These are phyloP conservation scores for Scyliorhinus canicula DNA, from an alignment of 2,797 vertebrate species.

Conservation along the genomic window DNA sequence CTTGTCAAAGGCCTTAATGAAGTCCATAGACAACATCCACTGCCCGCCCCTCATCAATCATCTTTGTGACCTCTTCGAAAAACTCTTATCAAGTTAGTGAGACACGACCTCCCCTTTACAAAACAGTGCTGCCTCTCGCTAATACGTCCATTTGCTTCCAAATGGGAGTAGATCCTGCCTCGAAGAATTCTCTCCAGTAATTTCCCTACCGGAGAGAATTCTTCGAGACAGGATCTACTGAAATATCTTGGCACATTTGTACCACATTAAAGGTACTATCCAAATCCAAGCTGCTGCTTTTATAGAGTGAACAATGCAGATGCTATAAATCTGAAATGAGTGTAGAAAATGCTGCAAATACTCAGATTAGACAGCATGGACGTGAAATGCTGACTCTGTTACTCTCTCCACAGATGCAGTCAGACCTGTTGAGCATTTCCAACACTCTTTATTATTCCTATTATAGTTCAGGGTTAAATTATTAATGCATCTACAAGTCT, in stretches of 20 bases:
- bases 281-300: neutral
- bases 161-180: too few species aligned
- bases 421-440: neutral
- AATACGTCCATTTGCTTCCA: too few species aligned
- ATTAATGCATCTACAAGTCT: neutral
- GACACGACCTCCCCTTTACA: too few species aligned
- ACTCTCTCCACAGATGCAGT: neutral
- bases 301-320: neutral
- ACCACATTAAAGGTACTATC: neutral
- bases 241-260: neutral
- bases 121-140: too few species aligned
- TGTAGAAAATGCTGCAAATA: neutral
- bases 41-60: too few species aligned
- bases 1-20: too few species aligned
- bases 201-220: too few species aligned
- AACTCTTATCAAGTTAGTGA: too few species aligned
- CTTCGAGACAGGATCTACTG: too few species aligned
- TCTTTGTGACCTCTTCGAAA: too few species aligned
- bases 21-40: too few species aligned
- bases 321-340: neutral
- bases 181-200: too few species aligned
- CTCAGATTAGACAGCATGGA: neutral
- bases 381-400: neutral
- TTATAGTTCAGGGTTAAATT: neutral
- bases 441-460: neutral